Base-by-base conservation (phyloP, 1,140 invertebrate species). In the Zelostemma sp. region DNA sequence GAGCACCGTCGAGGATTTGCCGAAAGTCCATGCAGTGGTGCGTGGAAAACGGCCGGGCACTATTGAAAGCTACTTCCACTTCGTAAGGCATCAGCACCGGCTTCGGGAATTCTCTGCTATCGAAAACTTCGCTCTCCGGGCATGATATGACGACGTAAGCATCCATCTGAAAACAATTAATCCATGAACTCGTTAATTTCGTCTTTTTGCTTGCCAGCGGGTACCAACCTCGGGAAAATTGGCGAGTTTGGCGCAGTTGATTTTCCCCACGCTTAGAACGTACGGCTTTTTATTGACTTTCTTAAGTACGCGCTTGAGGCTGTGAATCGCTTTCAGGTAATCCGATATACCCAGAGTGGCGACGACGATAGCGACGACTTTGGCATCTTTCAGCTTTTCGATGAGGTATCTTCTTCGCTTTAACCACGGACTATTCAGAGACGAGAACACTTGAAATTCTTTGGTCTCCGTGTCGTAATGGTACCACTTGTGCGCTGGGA, bases 51-150 rank as follows among this genome's bases (percentile, higher is more conserved):
- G 87, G 81, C 83, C 93, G 75, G 55, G 86, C 77, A 72, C 84
- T 87, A 68, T 93, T 93, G 38, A 95, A 88, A 1, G 96, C 97
- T 25, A 97, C 86, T 86, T 98, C 97, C 33, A 97, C 86, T 85
- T 99, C 97, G 85, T 90, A 96, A 1, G 96, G 93, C n/a, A 94
- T 95, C 1, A 97, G 89, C 45, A 99, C 90, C 3, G 96, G 95
- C 75, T 93, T 93, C 56, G 94, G 93, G 80, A 95, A 97, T 31
- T 97, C 95, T 75, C 91, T 90, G 40, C 90, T 92, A 76, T 94
- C 92, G 68, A 95, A 91, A 41, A 97, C 84, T 61, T 91, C 89
- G 81, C 93, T 96, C 82, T 97, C 95, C 11, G 95, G 90, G 84
- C 97, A 99, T 0, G 94, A 90, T 67, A 98, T 91, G 47, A 95